These are phyloP conservation scores for Brachionus sp. DNA, from an alignment of 1,140 invertebrate genomes.

Conservation along the genomic window DNA sequence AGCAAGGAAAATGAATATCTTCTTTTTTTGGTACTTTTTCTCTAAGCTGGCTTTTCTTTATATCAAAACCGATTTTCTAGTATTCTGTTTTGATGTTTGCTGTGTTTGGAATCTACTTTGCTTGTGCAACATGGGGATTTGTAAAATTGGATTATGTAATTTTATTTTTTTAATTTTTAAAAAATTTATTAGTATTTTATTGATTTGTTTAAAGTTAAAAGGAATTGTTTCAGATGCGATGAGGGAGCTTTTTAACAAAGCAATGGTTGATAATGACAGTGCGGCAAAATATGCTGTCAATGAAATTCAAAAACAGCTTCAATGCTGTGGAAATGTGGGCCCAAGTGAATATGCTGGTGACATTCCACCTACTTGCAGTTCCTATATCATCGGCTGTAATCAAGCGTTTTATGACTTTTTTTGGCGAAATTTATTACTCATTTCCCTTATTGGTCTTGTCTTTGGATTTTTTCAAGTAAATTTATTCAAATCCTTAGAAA, in stretches of 20 bases:
- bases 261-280: conserved; percentile 20
- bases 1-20: conserved; percentile 21
- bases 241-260: conserved; percentile 37
- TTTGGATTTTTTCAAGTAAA: conserved; percentile 38
- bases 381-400: conserved; percentile 11
- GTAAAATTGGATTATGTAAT: conserved; percentile 45
- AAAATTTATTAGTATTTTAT: neutral
- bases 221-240: conserved; percentile 45
- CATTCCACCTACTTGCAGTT: conserved; percentile 35
- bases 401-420: conserved; percentile 42
- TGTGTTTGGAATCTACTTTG: conserved; percentile 17
- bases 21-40: neutral
- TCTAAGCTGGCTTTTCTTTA: neutral
- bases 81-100: conserved; percentile 25
- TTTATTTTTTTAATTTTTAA: neutral
- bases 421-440: conserved; percentile 25
- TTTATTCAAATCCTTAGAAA: neutral
- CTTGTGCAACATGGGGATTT: conserved; percentile 31
- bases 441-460: neutral
- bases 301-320: conserved; percentile 46
- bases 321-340: conserved; percentile 45
- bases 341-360: conserved; percentile 42
- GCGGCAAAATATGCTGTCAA: conserved; percentile 25
- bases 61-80: neutral
- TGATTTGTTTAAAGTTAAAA: neutral